Evolutionary conservation across 1,140 invertebrate genomes (phyloP).

Genomic region (Drosophila micromelanica): DNA sequence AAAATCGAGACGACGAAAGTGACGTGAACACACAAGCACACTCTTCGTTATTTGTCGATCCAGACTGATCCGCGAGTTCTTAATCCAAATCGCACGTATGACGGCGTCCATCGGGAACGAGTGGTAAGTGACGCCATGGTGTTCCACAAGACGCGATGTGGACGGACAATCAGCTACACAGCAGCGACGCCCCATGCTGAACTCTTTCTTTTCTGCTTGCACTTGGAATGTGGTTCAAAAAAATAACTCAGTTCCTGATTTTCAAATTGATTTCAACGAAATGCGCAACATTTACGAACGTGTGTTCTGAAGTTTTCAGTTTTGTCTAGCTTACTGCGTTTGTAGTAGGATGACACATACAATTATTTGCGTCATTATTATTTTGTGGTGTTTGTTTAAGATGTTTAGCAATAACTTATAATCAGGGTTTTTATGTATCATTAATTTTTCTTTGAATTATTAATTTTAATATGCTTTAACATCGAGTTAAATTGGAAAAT

Average conservation of each 20-base stretch:
- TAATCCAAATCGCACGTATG: slow-evolving; percentile 85
- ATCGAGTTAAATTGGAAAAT: not conserved
- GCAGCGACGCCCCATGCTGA: slow-evolving; percentile 79
- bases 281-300: slow-evolving; percentile 27
- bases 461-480: not conserved
- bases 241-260: not conserved
- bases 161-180: slow-evolving; percentile 82
- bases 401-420: not conserved
- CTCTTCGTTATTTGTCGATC: slow-evolving; percentile 86
- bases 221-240: not conserved
- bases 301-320: not conserved
- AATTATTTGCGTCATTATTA: not conserved
- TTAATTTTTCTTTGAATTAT: not conserved
- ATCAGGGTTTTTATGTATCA: not conserved
- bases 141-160: slow-evolving; percentile 80
- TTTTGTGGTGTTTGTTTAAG: not conserved
- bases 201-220: not conserved
- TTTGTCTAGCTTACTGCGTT: slow-evolving; percentile 14
- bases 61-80: slow-evolving; percentile 84
- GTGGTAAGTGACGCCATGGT: slow-evolving; percentile 86
- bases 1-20: slow-evolving; percentile 88
- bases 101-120: slow-evolving; percentile 85
- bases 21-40: slow-evolving; percentile 87
- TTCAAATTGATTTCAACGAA: slow-evolving; percentile 16
- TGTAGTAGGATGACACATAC: slow-evolving; percentile 1